Evolutionary conservation across 2,888 invertebrate species (phyloP).

Genomic region (Tineola bisselliella): DNA sequence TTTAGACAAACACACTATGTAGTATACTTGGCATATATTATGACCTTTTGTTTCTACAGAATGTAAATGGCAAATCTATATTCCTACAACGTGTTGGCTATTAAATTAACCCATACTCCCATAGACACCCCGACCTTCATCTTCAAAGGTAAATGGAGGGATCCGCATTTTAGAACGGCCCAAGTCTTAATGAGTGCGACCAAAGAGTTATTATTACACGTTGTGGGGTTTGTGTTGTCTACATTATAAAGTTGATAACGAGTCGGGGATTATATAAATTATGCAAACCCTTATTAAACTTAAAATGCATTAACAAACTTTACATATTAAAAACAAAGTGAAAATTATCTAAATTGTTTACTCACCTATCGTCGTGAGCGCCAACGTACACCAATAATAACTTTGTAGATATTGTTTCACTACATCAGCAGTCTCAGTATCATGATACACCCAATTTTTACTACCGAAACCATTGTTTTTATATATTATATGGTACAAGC

Average conservation of each 20-base stretch:
- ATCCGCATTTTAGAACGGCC: conserved; percentile 18
- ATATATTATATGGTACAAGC: conserved; percentile 96
- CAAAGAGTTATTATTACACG: conserved; percentile 21
- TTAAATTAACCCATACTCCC: conserved; percentile 12
- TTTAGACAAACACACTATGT: too few relatives aligned
- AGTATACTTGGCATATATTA: too few relatives aligned
- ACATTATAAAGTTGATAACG: conserved; percentile 8
- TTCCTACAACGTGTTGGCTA: background rate
- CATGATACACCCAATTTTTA: conserved; percentile 91
- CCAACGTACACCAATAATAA: conserved; percentile 98
- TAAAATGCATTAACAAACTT: background rate
- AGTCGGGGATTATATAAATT: conserved; percentile 8
- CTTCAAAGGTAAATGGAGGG: conserved; percentile 26
- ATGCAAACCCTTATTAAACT: background rate
- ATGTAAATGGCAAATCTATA: too few relatives aligned
- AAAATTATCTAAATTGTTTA: conserved; percentile 18
- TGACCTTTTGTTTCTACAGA: too few relatives aligned
- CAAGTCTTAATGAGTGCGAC: conserved; percentile 21
- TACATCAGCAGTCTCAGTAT: conserved; percentile 86
- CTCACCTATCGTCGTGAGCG: conserved; percentile 92
- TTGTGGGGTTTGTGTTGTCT: conserved; percentile 1
- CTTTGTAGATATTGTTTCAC: conserved; percentile 96
- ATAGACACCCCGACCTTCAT: conserved; percentile 13
- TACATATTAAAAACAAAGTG: background rate
- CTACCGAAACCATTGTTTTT: conserved; percentile 95